A percentile compares a stretch with the other conserved stretches of the same genome.
Conservation (phyloP, 2,888 invertebrate species). For the Torymus texanus region DNA sequence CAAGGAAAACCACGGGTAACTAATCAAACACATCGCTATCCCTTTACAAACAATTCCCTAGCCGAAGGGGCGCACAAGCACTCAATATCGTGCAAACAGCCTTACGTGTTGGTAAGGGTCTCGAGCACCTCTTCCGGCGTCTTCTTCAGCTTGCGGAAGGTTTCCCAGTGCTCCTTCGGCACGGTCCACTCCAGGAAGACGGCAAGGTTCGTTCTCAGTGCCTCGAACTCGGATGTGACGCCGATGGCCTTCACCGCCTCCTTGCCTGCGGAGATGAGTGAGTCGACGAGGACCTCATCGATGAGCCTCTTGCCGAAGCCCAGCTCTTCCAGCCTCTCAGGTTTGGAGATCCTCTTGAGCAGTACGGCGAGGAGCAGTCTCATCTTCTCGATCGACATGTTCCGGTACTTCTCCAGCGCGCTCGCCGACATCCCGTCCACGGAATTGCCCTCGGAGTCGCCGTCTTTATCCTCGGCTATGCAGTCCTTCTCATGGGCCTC, state of each 20-base stretch:
- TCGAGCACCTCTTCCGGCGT: conserved; percentile 88
- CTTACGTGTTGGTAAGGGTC: conserved; percentile 78
- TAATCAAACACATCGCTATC: conserved; percentile 6
- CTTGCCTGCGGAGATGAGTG: conserved; percentile 85
- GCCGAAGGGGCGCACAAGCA: background rate
- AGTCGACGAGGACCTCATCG: conserved; percentile 87
- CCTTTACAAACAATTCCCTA: conserved; percentile 1
- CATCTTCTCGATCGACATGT: conserved; percentile 85
- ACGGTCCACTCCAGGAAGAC: conserved; percentile 88
- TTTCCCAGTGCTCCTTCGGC: conserved; percentile 86
- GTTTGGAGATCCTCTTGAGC: conserved; percentile 88
- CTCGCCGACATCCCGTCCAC: conserved; percentile 57
- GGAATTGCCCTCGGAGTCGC: conserved; percentile 36
- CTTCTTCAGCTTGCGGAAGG: conserved; percentile 84
- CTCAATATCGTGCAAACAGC: background rate
- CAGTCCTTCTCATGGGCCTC: conserved; percentile 79
- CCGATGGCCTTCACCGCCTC: conserved; percentile 79
- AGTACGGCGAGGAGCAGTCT: conserved; percentile 87
- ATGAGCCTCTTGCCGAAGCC: conserved; percentile 86
- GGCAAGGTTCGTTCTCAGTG: conserved; percentile 85
- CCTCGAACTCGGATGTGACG: conserved; percentile 79
- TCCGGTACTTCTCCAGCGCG: conserved; percentile 73
- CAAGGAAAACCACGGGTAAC: background rate
- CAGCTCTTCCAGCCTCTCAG: conserved; percentile 84
- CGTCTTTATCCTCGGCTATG: conserved; percentile 31